Conservation (phyloP, 2,888 invertebrate species). For the Cyclophora albipunctata region DNA sequence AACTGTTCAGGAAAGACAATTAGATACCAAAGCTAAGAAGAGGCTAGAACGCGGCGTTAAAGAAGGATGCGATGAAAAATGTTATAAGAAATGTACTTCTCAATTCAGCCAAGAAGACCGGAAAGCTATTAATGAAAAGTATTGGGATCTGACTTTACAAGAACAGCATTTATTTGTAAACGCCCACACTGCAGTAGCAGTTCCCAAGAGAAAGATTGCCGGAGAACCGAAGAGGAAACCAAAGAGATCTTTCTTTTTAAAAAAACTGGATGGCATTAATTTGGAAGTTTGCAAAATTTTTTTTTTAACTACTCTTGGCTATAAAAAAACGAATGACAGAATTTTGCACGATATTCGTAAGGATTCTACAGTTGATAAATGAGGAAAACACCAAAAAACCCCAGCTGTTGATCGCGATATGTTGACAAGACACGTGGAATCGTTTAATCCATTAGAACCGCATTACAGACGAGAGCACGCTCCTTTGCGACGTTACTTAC, state of each 20-base stretch:
- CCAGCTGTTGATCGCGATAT: slow-evolving; percentile 13
- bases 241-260: slow-evolving; percentile 11
- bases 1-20: too few relatives aligned
- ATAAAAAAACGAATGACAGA: slow-evolving; percentile 11
- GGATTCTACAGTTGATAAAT: slow-evolving; percentile 3
- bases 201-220: slow-evolving; percentile 14
- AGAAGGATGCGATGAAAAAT: too few relatives aligned
- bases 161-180: slow-evolving; percentile 1
- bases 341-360: slow-evolving; percentile 6
- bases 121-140: slow-evolving; percentile 6
- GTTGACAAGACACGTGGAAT: slow-evolving; percentile 15
- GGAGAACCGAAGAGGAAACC: slow-evolving; percentile 12
- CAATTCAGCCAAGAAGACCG: slow-evolving; percentile 1
- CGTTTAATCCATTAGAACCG: too few relatives aligned
- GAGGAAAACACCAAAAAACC: slow-evolving; percentile 17
- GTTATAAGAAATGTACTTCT: slow-evolving; percentile 4
- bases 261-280: slow-evolving; percentile 9
- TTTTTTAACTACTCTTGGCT: slow-evolving; percentile 15
- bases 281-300: slow-evolving; percentile 11
- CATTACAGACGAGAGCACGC: too few relatives aligned
- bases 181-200: slow-evolving; percentile 11
- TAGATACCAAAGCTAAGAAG: too few relatives aligned
- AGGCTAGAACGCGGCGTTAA: too few relatives aligned
- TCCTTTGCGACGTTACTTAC: too few relatives aligned
- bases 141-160: slow-evolving; percentile 2